These are phyloP conservation scores for Zygothrica quintamaculata DNA, from an alignment of 2,888 invertebrate species.

Conservation along the genomic window DNA sequence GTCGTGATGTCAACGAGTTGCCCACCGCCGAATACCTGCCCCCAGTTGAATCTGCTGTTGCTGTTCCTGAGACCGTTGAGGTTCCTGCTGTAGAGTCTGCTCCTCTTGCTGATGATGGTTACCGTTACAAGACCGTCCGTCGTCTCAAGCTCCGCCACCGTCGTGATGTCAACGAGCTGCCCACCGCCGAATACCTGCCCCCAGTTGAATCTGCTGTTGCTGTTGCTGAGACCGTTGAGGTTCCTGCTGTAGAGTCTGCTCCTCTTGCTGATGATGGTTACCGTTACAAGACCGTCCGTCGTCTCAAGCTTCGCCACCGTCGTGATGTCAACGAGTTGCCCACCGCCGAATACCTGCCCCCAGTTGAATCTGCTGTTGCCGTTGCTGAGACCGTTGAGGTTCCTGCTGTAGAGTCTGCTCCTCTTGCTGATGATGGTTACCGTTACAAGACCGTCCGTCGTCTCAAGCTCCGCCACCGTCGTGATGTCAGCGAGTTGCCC, in stretches of 20 bases:
- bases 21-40: slow-evolving; percentile 53
- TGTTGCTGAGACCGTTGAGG: slow-evolving; percentile 38
- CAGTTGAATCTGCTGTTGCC: slow-evolving; percentile 41
- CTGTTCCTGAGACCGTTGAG: slow-evolving; percentile 24
- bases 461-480: slow-evolving; percentile 57
- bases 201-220: slow-evolving; percentile 52
- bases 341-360: slow-evolving; percentile 69
- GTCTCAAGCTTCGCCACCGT: slow-evolving; percentile 54
- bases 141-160: slow-evolving; percentile 66
- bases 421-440: slow-evolving; percentile 69
- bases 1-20: slow-evolving; percentile 57
- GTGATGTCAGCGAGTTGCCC: slow-evolving; percentile 66
- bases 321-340: slow-evolving; percentile 77
- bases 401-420: slow-evolving; percentile 32
- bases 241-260: slow-evolving; percentile 33
- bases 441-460: slow-evolving; percentile 73
- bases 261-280: slow-evolving; percentile 61
- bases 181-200: slow-evolving; percentile 69
- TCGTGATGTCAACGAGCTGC: slow-evolving; percentile 76
- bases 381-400: slow-evolving; percentile 32
- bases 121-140: slow-evolving; percentile 74
- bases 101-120: slow-evolving; percentile 65
- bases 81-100: slow-evolving; percentile 52
- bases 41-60: slow-evolving; percentile 48
- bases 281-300: slow-evolving; percentile 75